phyloP scores from a whole-genome alignment of 2,888 invertebrate genomes.

The Apodemia hepburni region DNA sequence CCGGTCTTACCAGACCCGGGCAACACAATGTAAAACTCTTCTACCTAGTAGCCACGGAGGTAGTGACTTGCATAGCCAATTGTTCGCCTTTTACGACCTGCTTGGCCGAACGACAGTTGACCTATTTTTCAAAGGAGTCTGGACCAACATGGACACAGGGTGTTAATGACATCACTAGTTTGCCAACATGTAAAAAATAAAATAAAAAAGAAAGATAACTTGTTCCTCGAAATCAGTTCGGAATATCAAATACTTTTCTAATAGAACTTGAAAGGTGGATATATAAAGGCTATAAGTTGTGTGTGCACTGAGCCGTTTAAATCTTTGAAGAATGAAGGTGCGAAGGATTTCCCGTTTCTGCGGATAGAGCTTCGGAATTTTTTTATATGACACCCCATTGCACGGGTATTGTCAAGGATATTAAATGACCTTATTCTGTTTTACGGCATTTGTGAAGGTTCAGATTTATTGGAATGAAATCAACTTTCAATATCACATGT shows the following conservation, averaged over 20 bases:
- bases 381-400: slow-evolving; percentile 27
- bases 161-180: too few relatives aligned
- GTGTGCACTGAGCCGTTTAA: slow-evolving; percentile 22
- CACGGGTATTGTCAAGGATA: slow-evolving; percentile 25
- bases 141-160: too few relatives aligned
- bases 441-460: slow-evolving; percentile 1
- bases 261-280: neutral
- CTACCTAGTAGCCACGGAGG: too few relatives aligned
- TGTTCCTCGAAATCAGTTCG: neutral
- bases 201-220: too few relatives aligned
- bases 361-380: slow-evolving; percentile 27
- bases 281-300: slow-evolving; percentile 4
- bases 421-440: slow-evolving; percentile 17
- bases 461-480: slow-evolving; percentile 11
- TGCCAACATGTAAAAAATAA: too few relatives aligned
- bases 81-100: too few relatives aligned
- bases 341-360: slow-evolving; percentile 21
- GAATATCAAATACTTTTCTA: neutral
- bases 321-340: slow-evolving; percentile 30
- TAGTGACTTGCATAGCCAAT: too few relatives aligned
- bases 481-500: slow-evolving; percentile 3
- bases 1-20: too few relatives aligned
- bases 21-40: too few relatives aligned
- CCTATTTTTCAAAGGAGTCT: too few relatives aligned
- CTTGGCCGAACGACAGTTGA: too few relatives aligned